Evolutionary conservation across 1,140 invertebrate genomes (phyloP).

Genomic region (Potamilus streckersoni): DNA sequence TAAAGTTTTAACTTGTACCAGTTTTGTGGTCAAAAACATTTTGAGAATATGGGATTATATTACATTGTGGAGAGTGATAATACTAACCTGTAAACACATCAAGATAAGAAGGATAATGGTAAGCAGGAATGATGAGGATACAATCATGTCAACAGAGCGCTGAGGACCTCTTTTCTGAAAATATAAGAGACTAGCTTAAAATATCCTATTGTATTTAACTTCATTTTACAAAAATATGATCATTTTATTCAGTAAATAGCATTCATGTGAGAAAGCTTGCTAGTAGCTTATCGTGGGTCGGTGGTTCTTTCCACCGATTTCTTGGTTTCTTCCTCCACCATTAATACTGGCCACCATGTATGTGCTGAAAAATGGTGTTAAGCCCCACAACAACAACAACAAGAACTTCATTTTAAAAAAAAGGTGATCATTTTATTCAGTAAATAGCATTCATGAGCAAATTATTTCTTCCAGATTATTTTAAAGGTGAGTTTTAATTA

Average conservation of each 20-base stretch:
- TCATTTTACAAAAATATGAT: too few species aligned
- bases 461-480: neutral
- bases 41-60: too few species aligned
- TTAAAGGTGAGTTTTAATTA: too few species aligned
- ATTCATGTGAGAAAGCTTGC: neutral
- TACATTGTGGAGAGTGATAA: neutral
- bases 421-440: neutral
- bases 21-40: too few species aligned
- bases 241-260: neutral
- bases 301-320: too few species aligned
- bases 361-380: too few species aligned
- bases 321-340: too few species aligned
- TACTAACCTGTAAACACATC: constrained; percentile 82
- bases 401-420: neutral
- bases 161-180: constrained; percentile 91
- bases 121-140: constrained; percentile 91
- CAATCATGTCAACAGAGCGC: constrained; percentile 94
- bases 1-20: too few species aligned
- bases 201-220: constrained; percentile 1
- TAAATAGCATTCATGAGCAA: neutral
- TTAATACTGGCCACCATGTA: too few species aligned
- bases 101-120: constrained; percentile 87
- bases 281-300: too few species aligned
- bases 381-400: too few species aligned
- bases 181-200: constrained; percentile 8